Evolutionary conservation across 2,113 vertebrate genomes (phyloP), one percentile per base, ranked within the genome.

Genomic region (Oncorhynchus masou): DNA sequence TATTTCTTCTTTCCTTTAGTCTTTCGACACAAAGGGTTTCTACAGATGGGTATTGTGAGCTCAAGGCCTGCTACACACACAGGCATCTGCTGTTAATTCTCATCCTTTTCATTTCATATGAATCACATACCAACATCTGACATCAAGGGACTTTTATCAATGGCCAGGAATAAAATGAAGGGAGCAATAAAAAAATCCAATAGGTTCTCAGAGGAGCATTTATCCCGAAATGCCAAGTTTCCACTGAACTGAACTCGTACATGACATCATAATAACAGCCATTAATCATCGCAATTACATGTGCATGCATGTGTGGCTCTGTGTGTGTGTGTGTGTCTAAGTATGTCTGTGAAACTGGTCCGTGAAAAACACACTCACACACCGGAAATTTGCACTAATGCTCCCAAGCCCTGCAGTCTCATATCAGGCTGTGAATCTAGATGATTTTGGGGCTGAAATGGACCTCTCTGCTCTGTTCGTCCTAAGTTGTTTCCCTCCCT

Each of bases 241-340:
- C 84, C 83, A 71, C 67, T 80, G 62, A 31, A 25, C 45, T 70
- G 29, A 62, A 68, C 67, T 68, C 57, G 16, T 31, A 62, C n/a
- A 62, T 74, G 81, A 86, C 77, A 74, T 84, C 80, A 80, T 75
- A 70, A 70, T 49, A 49, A 67, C 70, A 62, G 81, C 68, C 80
- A 80, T 60, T 13, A 39, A 76, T 70, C 66, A 72, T 45, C n/a
- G n/a, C 7, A 81, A 45, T 74, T 15, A 22, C 78, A 48, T 70
- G 75, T 79, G 81, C 39, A 62, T 70, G 67, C 15, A 49, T 70
- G 51, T 54, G 51, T 54, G 51, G 51, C 51, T 54, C 51, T 54
- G 4, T 54, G 51, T 16, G 39, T 45, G 51, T 51, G 49, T 54
- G 51, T 54, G 51, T 54, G 51, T 54, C 51, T 19, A 54, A 15